Evolutionary conservation across 2,113 vertebrate genomes (phyloP), one percentile per base, ranked within the genome.

Genomic region (Rhipidura dahli): DNA sequence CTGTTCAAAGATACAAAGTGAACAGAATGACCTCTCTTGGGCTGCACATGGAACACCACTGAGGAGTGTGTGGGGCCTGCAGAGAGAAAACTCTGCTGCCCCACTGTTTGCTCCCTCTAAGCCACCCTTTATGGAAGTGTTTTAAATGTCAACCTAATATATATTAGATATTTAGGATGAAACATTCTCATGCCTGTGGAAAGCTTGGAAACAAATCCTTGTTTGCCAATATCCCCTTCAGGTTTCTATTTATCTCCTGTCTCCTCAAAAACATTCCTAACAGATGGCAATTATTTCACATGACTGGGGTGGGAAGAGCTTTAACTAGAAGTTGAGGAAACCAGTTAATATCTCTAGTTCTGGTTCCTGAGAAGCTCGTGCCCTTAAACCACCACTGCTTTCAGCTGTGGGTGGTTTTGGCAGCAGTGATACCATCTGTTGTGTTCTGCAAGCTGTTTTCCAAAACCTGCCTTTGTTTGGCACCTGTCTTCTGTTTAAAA

Each of bases 231-330:
- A 77, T 70, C 92, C 51, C 28, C 47, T 93, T 60, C 18, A 66
- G 54, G 57, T 83, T 92, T 87, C 61, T 88, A 1, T 82, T 96
- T 92, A 85, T 70, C 54, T 83, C 40, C 51, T 40, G 23, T 81
- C 57, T 96, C 72, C 87, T 87, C 45, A 94, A 45, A 92, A 61
- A 21, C 26, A 20, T 89, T 89, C 23, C 30, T 90, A 94, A 88
- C 92, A 97, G 94, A 95, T 95, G 94, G 90, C 53, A 88, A 81
- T 93, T 96, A 93, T 92, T 97, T 94, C 89, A 92, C 90, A 90
- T 95, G 86, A 84, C 37, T 85, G 82, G 49, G 35, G 33, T 81
- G 96, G 83, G 94, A 95, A 97, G 83, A 71, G 76, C 63, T 94
- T 92, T 89, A 96, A 88, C 87, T 91, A 63, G 42, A 24, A 84